phyloP scores from a whole-genome alignment of 1,140 invertebrate species.

The Hestina assimilis region DNA sequence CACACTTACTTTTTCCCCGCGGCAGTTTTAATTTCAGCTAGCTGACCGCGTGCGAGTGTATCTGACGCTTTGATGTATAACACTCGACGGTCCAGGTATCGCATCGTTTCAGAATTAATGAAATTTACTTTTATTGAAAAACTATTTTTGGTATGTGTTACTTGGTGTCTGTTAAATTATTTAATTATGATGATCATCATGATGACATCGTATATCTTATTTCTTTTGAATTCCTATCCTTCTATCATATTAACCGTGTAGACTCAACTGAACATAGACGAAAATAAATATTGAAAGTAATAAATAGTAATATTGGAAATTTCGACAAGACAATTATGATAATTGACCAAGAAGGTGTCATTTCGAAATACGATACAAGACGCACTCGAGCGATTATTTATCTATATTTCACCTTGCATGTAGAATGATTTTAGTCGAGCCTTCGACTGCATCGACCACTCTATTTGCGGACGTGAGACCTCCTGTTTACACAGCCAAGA shows the following conservation, averaged over 20 bases:
- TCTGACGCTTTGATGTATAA: conserved; percentile 59
- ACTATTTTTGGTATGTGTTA: too few relatives aligned
- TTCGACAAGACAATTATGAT: background rate
- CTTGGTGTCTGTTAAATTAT: too few relatives aligned
- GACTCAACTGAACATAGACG: too few relatives aligned
- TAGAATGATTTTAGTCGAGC: conserved; percentile 55
- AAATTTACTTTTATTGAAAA: conserved; percentile 22
- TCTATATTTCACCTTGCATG: conserved; percentile 55
- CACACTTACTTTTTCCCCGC: conserved; percentile 61
- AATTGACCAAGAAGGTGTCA: conserved; percentile 10
- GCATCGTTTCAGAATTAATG: conserved; percentile 14
- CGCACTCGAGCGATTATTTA: conserved; percentile 48
- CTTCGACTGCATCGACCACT: conserved; percentile 64
- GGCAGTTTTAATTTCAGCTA: conserved; percentile 67
- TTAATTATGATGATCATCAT: too few relatives aligned
- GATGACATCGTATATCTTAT: too few relatives aligned
- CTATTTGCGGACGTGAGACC: conserved; percentile 75
- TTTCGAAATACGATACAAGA: conserved; percentile 47
- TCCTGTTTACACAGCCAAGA: conserved; percentile 69
- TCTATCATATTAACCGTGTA: too few relatives aligned
- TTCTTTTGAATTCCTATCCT: too few relatives aligned
- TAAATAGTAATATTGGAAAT: too few relatives aligned
- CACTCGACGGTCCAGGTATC: conserved; percentile 49
- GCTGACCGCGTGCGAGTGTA: conserved; percentile 55
- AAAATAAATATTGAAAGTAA: background rate